Evolutionary conservation across 2,797 vertebrate genomes (phyloP).

Genomic region (Sebastiscus albofasciatus): DNA sequence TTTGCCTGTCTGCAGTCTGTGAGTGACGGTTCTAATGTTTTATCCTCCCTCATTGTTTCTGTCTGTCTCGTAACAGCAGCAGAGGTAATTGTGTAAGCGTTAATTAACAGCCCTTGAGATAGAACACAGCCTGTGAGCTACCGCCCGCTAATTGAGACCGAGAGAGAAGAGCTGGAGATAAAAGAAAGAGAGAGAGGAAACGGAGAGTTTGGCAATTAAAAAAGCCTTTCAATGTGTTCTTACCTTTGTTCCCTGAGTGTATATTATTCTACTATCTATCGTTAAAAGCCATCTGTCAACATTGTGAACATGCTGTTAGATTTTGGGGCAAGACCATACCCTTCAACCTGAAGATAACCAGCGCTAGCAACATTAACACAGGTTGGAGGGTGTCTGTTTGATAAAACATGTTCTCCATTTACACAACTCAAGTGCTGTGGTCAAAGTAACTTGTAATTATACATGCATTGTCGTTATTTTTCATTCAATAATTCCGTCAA

Average conservation of each 20-base stretch:
- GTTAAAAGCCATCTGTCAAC: not conserved
- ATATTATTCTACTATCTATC: not conserved
- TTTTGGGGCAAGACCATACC: not conserved
- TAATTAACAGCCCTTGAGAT: conserved; percentile 59
- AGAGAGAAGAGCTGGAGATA: conserved; percentile 5
- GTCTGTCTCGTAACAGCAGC: conserved; percentile 39
- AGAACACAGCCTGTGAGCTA: conserved; percentile 23
- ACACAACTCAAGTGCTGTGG: not conserved
- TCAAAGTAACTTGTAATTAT: not conserved
- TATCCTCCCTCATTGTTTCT: conserved; percentile 27
- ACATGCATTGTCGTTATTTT: not conserved
- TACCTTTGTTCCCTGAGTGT: not conserved
- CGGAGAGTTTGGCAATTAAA: conserved; percentile 9
- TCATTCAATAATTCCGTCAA: not conserved
- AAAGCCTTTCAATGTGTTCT: not conserved
- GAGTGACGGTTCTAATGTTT: conserved; percentile 22
- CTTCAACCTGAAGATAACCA: not conserved
- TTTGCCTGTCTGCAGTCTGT: not conserved
- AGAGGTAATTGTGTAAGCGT: conserved; percentile 29
- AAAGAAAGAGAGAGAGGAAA: not conserved
- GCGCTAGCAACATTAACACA: not conserved
- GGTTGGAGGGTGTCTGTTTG: not conserved
- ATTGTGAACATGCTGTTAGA: not conserved
- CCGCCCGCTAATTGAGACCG: conserved; percentile 21
- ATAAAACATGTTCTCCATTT: not conserved